Base-by-base conservation (phyloP, 2,113 vertebrate genomes). In the Hydrolagus affinis region DNA sequence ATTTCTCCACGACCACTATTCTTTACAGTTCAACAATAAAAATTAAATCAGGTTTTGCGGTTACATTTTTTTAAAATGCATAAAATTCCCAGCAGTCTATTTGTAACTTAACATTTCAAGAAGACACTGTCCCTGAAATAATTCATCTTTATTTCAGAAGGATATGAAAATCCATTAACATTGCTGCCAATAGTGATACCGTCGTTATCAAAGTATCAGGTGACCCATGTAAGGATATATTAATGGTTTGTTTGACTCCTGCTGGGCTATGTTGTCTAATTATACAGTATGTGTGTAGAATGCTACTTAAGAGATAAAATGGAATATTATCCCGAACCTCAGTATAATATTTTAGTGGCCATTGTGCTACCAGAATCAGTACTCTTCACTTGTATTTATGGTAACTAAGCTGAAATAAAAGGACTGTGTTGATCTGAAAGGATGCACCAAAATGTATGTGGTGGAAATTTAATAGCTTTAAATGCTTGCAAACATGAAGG, bases 401-500 rank as follows among this genome's bases (percentile, higher is more conserved):
- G 25, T 64, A 66, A 83, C 17, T 17, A 28, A 68, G 2, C 15
- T 19, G 78, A 83, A 83, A 66, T 9, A 23, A 80, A 66, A 1
- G 25, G 44, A 44, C 60, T 19, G 77, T 32, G 60, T 66, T 32
- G 28, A 66, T 83, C 8, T 32, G 62, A 83, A 83, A 66, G 25
- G 62, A 83, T 83, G 64, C 78, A 83, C 25, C 78, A 68, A 83
- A 83, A 80, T 80, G 60, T 62, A 64, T 64, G 77, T 30, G 6
- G 77, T 80, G 59, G 77, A 80, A 80, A 83, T 30, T 32, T 83
- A 66, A 68, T 68, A 30, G 62, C 78, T 66, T 21, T 19, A 68
- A 64, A 64, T 80, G 59, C 25, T 80, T 80, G 59, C 77, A 64
- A 66, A 64, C 59, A 80, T 80, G 30, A 80, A 66, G 17, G 78